Base-by-base conservation (phyloP, 35 echinoderm and acorn worm genomes). In the Apostichopus parvimensis region DNA sequence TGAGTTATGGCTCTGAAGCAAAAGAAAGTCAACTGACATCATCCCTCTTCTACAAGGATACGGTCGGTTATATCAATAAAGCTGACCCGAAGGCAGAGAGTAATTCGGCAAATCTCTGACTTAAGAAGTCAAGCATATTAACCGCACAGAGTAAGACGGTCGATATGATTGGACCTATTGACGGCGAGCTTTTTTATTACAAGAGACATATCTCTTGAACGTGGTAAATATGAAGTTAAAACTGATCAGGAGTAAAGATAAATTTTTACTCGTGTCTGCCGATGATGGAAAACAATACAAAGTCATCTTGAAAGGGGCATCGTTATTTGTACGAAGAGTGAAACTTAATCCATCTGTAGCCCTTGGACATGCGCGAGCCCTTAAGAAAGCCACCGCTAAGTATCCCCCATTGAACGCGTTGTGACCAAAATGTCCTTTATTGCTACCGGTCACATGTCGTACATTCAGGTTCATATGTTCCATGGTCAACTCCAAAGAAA, bases 41-140 rank as follows among this genome's bases (percentile, higher is more conserved):
- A n/a, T 14, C 86, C 14, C 56, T 87, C 5, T 90, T 91, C 66
- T 94, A 93, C 82, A 97, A 94, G 91, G 95, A 93, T 91, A 54
- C 64, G 24, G 68, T 12, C 56, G 60, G 66, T 85, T 58, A 79
- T 94, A 56, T 12, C 23, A 17, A 17, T 28, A 28, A 28, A 28
- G 26, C 64, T 8, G 79, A 94, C 14, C 93, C 93, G 1, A 14
- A 60, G 23, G 79, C 89, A 18, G 82, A 79, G 24, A 77, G 83
- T 70, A 65, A 81, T 52, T 62, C 85, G 0, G 77, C 5, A 15
- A 95, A 94, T 28, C 24, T 77, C 65, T 79, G 95, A 9, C 61
- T 95, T 45, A 90, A 91, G 15, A 91, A 91, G 65, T 76, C 87
- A 52, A 64, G 79, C 77, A 8, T 52, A 91, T 82, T 52, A 70